Conservation (phyloP, 92 coral and sea anemone genomes). For the Heteractis magnifica region DNA sequence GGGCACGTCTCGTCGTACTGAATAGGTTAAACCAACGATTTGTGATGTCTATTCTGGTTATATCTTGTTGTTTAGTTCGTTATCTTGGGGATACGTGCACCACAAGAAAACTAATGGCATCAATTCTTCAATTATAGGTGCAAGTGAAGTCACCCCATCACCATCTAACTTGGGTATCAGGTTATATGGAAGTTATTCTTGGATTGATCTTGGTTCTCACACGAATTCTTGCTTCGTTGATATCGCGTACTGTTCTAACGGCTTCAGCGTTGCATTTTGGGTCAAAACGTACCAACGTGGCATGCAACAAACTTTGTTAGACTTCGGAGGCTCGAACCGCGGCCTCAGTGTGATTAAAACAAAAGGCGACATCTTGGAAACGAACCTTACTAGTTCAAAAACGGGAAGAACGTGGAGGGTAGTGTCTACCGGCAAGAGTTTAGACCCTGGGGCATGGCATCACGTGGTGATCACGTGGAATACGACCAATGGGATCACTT, state of each 20-base stretch:
- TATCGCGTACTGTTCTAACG: background rate
- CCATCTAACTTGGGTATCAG: slow-evolving; percentile 27
- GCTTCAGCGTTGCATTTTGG: slow-evolving; percentile 39
- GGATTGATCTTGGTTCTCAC: slow-evolving; percentile 13
- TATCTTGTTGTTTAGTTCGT: background rate
- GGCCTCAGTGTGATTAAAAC: slow-evolving; percentile 8
- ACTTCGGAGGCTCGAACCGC: slow-evolving; percentile 18
- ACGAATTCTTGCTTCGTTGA: slow-evolving; percentile 21
- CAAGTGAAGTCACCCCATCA: slow-evolving; percentile 2
- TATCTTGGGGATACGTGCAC: background rate
- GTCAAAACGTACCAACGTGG: slow-evolving; percentile 8
- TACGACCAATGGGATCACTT: slow-evolving; percentile 11
- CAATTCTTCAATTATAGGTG: background rate
- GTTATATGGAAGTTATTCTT: slow-evolving; percentile 12
- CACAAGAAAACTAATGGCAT: background rate
- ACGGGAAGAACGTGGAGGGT: slow-evolving; percentile 5
- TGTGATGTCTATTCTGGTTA: background rate
- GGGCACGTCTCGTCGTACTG: background rate
- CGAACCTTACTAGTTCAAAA: background rate
- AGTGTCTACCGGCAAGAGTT: background rate
- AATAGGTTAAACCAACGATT: too few relatives aligned
- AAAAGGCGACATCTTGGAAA: background rate
- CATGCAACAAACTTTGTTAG: background rate
- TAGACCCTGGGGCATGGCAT: slow-evolving; percentile 31
- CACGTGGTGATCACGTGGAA: slow-evolving; percentile 37